Evolutionary conservation across 1,140 invertebrate species (phyloP).

Genomic region (Choristoneura fumiferana): DNA sequence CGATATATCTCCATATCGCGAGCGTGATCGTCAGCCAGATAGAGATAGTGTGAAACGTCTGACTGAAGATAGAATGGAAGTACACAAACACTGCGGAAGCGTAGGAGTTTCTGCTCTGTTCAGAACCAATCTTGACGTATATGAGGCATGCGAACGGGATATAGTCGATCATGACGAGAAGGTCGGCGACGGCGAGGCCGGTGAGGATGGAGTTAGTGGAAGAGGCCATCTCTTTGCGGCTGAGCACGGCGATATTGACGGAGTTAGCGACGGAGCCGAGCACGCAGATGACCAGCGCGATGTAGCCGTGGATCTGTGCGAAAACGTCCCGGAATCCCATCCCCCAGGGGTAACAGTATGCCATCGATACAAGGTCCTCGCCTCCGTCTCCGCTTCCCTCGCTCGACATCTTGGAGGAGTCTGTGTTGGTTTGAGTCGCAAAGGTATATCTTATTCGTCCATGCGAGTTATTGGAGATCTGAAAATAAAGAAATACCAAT

Average conservation of each 20-base stretch:
- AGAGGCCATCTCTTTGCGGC: slow-evolving; percentile 91
- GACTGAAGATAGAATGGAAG: slow-evolving; percentile 90
- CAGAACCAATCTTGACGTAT: slow-evolving; percentile 80
- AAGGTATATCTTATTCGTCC: slow-evolving; percentile 15
- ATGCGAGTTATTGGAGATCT: slow-evolving; percentile 21
- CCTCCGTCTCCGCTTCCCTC: slow-evolving; percentile 25
- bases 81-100: slow-evolving; percentile 89
- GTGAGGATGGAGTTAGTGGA: slow-evolving; percentile 92
- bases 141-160: slow-evolving; percentile 92
- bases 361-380: slow-evolving; percentile 27
- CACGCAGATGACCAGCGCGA: slow-evolving; percentile 86
- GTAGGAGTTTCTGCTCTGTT: slow-evolving; percentile 83
- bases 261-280: slow-evolving; percentile 95
- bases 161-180: slow-evolving; percentile 96
- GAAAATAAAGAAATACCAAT: slow-evolving; percentile 24
- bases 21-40: slow-evolving; percentile 95
- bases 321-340: slow-evolving; percentile 64
- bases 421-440: background rate
- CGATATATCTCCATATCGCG: slow-evolving; percentile 95
- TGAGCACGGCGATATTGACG: slow-evolving; percentile 95
- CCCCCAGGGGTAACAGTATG: slow-evolving; percentile 70
- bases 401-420: slow-evolving; percentile 34
- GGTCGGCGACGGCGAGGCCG: slow-evolving; percentile 92
- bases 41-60: slow-evolving; percentile 94
- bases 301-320: slow-evolving; percentile 66